These are phyloP conservation scores for Sapayoa aenigma DNA, from an alignment of 2,113 vertebrate species.

Conservation along the genomic window DNA sequence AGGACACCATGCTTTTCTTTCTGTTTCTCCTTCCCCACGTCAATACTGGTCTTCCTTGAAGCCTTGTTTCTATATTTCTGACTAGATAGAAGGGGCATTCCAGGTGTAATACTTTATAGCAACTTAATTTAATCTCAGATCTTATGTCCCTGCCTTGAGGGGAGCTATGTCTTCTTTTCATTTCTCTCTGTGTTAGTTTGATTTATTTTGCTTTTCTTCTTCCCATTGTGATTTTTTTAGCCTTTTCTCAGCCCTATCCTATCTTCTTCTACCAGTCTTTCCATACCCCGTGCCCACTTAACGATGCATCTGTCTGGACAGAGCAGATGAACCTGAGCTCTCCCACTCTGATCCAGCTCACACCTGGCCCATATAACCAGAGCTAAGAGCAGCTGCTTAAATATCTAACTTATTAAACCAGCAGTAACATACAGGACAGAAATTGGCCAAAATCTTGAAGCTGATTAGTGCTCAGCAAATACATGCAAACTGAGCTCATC, in stretches of 20 bases:
- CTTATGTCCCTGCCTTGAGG: not conserved
- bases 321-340: not conserved
- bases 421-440: not conserved
- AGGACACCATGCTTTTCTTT: not conserved
- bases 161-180: not conserved
- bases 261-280: not conserved
- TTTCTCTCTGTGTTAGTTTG: not conserved
- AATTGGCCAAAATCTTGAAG: not conserved
- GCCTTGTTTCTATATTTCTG: not conserved
- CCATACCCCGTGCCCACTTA: not conserved
- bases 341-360: not conserved
- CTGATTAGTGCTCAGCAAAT: not conserved
- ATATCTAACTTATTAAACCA: not conserved
- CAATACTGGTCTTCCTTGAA: not conserved
- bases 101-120: not conserved
- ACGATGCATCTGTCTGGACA: not conserved
- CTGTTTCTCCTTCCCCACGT: not conserved
- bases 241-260: not conserved
- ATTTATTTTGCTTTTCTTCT: not conserved
- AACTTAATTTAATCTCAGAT: not conserved
- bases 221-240: not conserved
- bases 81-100: not conserved
- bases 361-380: not conserved
- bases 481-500: not conserved
- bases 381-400: not conserved